A percentile compares a stretch with the other conserved stretches of the same genome.
These are phyloP conservation scores for Heterohyrax brucei DNA, from an alignment of 2,797 vertebrate species.

Conservation along the genomic window DNA sequence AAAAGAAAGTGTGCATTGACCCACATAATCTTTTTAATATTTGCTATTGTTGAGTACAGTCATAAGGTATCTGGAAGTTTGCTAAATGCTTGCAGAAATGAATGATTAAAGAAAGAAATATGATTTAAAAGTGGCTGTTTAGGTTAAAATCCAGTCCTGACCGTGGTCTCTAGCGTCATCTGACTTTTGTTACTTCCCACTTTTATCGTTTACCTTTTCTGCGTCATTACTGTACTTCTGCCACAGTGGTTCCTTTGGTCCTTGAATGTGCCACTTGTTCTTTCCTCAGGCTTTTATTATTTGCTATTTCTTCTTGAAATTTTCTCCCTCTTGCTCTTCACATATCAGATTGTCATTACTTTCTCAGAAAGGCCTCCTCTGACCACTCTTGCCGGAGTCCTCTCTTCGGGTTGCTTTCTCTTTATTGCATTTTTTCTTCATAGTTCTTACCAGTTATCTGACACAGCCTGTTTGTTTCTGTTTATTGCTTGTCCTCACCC, in stretches of 20 bases:
- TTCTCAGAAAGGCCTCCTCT: constrained; percentile 47
- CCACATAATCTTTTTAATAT: background rate
- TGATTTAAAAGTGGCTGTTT: background rate
- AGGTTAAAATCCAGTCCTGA: background rate
- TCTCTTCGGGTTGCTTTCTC: constrained; percentile 9
- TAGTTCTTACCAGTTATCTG: constrained; percentile 35
- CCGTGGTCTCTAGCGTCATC: background rate
- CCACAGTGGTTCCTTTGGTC: background rate
- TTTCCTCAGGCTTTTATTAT: background rate
- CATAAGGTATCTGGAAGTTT: constrained; percentile 4
- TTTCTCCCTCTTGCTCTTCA: background rate
- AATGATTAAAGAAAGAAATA: background rate
- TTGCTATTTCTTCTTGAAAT: background rate
- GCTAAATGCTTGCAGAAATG: background rate
- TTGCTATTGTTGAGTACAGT: constrained; percentile 2
- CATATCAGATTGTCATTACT: background rate
- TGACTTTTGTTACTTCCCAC: background rate
- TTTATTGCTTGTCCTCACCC: constrained; percentile 28
- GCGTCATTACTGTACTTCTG: background rate
- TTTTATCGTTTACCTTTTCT: background rate
- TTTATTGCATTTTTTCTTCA: constrained; percentile 7
- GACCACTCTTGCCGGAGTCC: background rate
- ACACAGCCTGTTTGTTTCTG: background rate
- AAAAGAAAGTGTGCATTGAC: constrained; percentile 9
- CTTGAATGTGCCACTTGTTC: background rate